Evolutionary conservation across 2,888 invertebrate genomes (phyloP), one percentile per base, ranked within the genome.

Genomic region (Chirona hameri): DNA sequence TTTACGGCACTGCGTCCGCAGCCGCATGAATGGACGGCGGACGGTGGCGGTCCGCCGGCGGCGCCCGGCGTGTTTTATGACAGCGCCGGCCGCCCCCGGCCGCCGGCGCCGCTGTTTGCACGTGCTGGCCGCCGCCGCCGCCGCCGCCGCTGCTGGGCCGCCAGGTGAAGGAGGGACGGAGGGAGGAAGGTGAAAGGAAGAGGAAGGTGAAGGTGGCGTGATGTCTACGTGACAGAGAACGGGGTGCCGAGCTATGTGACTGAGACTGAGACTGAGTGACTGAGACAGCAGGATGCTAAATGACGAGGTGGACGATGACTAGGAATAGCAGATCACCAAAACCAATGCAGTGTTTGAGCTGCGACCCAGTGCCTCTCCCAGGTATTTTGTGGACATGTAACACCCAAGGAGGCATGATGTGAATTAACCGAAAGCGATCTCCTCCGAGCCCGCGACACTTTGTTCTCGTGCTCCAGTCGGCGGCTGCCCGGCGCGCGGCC

Each of bases 21-120:
- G 69, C 24, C 14, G 69, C 69, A 69, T 69, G 69, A 69, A 69
- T 69, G 69, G 69, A n/a, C 69, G 69, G 14, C 27, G 69, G 69
- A 3, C 60, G 4, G 12, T 10, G 69, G 27, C 69, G 39, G 39
- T 39, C 4, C 39, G 39, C 39, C 39, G 69, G 27, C 60, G n/a
- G 60, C n/a, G n/a, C 21, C 27, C 12, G 69, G n/a, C 29, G 69
- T 27, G 69, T 27, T 69, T 69, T 69, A 69, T 29, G 69, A 29
- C 69, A 9, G 69, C 24, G 14, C 27, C 10, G 7, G 12, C 69
- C 29, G 69, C 69, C 69, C 12, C 69, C 69, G 69, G 12, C 69
- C 10, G 69, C 24, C 24, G 24, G 60, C 24, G 24, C n/a, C 24
- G 60, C 60, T 7, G 69, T 69, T 69, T 69, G 69, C 69, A 69